phyloP scores from a whole-genome alignment of 2,113 vertebrate species.

The Bagarius yarrelli region DNA sequence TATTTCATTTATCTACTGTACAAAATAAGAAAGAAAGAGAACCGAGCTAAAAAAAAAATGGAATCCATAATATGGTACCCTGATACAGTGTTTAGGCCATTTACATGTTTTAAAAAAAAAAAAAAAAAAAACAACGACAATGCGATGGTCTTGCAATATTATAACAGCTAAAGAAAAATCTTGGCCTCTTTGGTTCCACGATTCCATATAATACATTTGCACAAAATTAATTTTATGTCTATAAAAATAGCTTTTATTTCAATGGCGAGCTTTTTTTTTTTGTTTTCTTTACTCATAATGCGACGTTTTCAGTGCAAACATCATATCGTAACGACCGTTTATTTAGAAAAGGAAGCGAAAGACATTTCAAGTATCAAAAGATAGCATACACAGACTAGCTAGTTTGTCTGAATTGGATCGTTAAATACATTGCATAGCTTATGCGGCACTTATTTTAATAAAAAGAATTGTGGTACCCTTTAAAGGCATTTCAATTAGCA shows the following conservation, averaged over 20 bases:
- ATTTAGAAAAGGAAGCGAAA: constrained; percentile 86
- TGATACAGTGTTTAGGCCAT: constrained; percentile 90
- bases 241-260: constrained; percentile 94
- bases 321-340: constrained; percentile 85
- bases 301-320: constrained; percentile 97
- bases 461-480: constrained; percentile 73
- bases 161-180: constrained; percentile 77
- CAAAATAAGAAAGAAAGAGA: constrained; percentile 76
- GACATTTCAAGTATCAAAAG: constrained; percentile 93
- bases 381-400: constrained; percentile 71
- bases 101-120: constrained; percentile 69
- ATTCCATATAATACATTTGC: constrained; percentile 90
- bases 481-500: constrained; percentile 85
- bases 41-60: constrained; percentile 77
- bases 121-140: constrained; percentile 70
- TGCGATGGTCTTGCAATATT: constrained; percentile 75
- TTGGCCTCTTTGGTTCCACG: constrained; percentile 99
- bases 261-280: constrained; percentile 83
- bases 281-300: constrained; percentile 74
- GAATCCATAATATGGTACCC: constrained; percentile 84
- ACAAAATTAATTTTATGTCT: constrained; percentile 87
- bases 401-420: constrained; percentile 78
- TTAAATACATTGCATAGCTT: constrained; percentile 97
- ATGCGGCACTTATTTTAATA: constrained; percentile 79
- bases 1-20: constrained; percentile 81